Percentiles rank a stretch among this genome's conserved stretches.
Conservation (phyloP, 2,113 vertebrate species). For the Thalassoma bifasciatum region DNA sequence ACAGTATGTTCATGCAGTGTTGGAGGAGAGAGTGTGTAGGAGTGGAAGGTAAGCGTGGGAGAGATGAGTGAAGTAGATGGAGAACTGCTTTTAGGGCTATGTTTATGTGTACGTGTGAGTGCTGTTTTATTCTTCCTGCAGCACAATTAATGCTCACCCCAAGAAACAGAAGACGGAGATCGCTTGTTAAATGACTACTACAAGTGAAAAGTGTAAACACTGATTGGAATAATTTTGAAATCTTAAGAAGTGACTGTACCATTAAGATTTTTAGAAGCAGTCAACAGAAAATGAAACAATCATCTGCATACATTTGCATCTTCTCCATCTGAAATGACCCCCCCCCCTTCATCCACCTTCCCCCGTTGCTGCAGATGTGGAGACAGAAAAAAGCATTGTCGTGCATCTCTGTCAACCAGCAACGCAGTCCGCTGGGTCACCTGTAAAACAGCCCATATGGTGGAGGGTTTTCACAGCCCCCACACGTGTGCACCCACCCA, state of each 20-base stretch:
- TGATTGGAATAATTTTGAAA: neutral
- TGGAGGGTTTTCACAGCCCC: slow-evolving; percentile 40
- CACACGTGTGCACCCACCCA: slow-evolving; percentile 9
- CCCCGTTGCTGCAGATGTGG: slow-evolving; percentile 54
- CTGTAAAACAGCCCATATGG: slow-evolving; percentile 72
- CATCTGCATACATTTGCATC: slow-evolving; percentile 30
- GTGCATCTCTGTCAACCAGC: slow-evolving; percentile 65
- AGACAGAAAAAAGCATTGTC: slow-evolving; percentile 47
- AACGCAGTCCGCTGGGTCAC: slow-evolving; percentile 59
- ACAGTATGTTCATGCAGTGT: slow-evolving; percentile 29
- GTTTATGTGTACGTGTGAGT: slow-evolving; percentile 9
- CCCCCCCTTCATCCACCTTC: neutral
- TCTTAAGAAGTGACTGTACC: neutral
- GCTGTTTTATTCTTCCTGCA: slow-evolving; percentile 24
- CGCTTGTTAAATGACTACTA: slow-evolving; percentile 10
- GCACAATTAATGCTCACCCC: slow-evolving; percentile 40
- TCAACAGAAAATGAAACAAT: neutral
- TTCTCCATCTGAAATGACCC: slow-evolving; percentile 10
- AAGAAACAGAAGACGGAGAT: slow-evolving; percentile 7
- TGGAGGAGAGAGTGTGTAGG: slow-evolving; percentile 45
- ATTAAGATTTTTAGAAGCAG: neutral
- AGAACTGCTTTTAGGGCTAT: slow-evolving; percentile 39
- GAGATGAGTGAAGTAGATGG: slow-evolving; percentile 32
- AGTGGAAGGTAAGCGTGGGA: slow-evolving; percentile 61
- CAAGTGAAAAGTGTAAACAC: neutral